A percentile compares a stretch with the other conserved stretches of the same genome.
Evolutionary conservation across 2,113 vertebrate genomes (phyloP).

Genomic region (Phaetusa simplex): DNA sequence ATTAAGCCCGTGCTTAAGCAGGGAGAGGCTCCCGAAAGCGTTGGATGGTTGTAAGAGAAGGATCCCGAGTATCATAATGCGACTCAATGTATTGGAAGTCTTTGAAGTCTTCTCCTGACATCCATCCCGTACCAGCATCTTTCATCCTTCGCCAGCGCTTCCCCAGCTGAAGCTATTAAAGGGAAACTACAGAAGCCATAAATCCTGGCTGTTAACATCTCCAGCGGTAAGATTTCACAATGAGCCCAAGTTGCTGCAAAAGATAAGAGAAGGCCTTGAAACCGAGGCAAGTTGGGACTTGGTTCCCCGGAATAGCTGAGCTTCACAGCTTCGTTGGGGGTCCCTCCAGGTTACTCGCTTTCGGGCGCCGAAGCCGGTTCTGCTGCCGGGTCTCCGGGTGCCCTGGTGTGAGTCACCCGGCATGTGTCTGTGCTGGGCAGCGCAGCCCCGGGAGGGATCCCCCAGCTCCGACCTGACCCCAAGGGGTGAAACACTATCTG

Average conservation of each 20-base stretch:
- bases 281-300: not conserved
- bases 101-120: slow-evolving; percentile 77
- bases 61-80: slow-evolving; percentile 27
- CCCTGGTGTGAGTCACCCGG: not conserved
- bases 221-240: slow-evolving; percentile 52
- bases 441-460: not conserved
- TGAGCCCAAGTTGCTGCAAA: not conserved
- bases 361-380: not conserved
- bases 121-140: slow-evolving; percentile 66
- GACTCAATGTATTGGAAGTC: slow-evolving; percentile 42
- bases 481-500: not conserved
- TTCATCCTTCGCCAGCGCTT: slow-evolving; percentile 77
- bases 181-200: slow-evolving; percentile 63
- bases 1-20: not conserved
- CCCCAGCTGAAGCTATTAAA: slow-evolving; percentile 72
- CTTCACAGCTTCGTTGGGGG: slow-evolving; percentile 48
- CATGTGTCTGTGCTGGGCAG: not conserved
- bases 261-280: slow-evolving; percentile 46
- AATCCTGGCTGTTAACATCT: slow-evolving; percentile 51
- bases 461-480: not conserved
- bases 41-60: slow-evolving; percentile 68
- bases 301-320: slow-evolving; percentile 36
- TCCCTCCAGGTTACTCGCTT: not conserved
- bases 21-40: slow-evolving; percentile 29
- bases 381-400: not conserved